Conservation (phyloP, 2,797 vertebrate genomes). For the Eleutherodactylus coqui region DNA sequence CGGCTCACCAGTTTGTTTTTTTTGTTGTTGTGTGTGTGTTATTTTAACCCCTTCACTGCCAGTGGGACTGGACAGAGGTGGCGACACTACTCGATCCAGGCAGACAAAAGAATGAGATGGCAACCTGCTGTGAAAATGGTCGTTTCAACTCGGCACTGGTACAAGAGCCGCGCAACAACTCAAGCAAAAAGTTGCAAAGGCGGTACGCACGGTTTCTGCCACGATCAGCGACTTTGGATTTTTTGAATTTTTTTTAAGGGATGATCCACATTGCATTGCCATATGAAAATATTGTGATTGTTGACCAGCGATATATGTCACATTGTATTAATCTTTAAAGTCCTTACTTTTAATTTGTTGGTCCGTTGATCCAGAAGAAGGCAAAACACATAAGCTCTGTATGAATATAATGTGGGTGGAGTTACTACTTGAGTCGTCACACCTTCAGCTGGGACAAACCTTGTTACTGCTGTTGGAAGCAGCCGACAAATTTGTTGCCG, state of each 20-base stretch:
- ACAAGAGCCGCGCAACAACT: background rate
- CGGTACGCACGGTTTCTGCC: background rate
- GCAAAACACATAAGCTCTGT: background rate
- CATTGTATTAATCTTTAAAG: background rate
- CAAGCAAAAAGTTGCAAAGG: background rate
- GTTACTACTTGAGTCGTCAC: background rate
- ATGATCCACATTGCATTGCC: no score
- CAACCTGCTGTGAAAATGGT: background rate
- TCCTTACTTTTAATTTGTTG: background rate
- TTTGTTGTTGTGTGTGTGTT: no score
- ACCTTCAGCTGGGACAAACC: no score
- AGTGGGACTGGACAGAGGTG: background rate
- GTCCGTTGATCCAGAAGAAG: background rate
- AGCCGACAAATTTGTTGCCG: no score
- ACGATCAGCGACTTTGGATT: background rate
- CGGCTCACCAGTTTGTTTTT: conserved; percentile 62
- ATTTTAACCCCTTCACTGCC: conserved; percentile 61
- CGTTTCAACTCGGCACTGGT: background rate
- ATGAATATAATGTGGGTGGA: no score
- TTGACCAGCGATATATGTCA: no score
- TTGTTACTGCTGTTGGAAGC: no score
- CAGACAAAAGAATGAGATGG: background rate
- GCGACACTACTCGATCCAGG: background rate
- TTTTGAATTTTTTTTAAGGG: no score
- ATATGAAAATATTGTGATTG: no score